Evolutionary conservation across 2,888 invertebrate genomes (phyloP).

Genomic region (Ophraella communa): DNA sequence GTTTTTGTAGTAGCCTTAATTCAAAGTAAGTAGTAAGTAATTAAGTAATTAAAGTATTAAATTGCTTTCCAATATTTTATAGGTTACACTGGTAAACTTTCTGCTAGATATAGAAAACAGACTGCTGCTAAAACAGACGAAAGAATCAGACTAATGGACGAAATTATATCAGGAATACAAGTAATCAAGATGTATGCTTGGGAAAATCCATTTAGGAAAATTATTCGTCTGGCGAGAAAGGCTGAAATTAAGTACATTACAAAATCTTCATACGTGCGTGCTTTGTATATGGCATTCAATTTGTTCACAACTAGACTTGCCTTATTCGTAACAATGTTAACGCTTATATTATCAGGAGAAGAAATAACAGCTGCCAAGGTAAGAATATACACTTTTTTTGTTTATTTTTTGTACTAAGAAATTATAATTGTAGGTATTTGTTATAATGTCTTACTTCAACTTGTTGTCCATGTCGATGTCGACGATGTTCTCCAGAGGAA

Average conservation of each 20-base stretch:
- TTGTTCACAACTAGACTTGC: constrained; percentile 83
- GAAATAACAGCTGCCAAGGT: constrained; percentile 73
- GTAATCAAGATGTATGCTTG: constrained; percentile 81
- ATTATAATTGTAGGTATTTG: constrained; percentile 59
- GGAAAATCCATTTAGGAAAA: constrained; percentile 73
- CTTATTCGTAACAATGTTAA: constrained; percentile 70
- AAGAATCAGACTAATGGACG: constrained; percentile 91
- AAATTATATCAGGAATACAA: constrained; percentile 91
- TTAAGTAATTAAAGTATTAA: too few relatives aligned
- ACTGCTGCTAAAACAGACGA: constrained; percentile 89
- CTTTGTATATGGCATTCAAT: constrained; percentile 75
- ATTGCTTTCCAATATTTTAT: too few relatives aligned
- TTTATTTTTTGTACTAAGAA: too few relatives aligned
- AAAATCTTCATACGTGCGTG: constrained; percentile 70
- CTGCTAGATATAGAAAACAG: constrained; percentile 72
- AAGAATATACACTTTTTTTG: too few relatives aligned
- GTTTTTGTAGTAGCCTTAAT: constrained; percentile 82
- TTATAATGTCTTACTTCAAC: constrained; percentile 64
- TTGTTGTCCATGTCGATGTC: constrained; percentile 65
- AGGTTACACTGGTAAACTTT: constrained; percentile 71
- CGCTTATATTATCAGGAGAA: constrained; percentile 71
- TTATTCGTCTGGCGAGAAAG: constrained; percentile 66
- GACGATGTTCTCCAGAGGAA: constrained; percentile 63
- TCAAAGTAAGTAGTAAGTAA: constrained; percentile 67
- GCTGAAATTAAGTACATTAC: constrained; percentile 66